Conservation (phyloP, 2,797 vertebrate species). For the Lepilemur ruficaudatus region DNA sequence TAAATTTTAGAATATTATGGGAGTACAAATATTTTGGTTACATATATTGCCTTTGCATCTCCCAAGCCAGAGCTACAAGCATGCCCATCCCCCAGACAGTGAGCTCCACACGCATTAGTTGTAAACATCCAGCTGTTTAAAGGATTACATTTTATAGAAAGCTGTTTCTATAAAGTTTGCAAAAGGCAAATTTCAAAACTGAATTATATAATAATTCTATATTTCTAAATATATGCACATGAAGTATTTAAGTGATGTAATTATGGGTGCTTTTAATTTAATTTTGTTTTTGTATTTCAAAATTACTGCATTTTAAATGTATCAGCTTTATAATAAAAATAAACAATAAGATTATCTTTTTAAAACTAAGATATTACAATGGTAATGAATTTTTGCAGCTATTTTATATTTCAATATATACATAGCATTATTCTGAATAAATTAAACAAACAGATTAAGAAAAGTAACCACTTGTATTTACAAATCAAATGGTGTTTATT, state of each 20-base stretch:
- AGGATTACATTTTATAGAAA: background rate
- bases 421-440: background rate
- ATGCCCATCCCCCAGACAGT: too few relatives aligned
- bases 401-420: background rate
- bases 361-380: background rate
- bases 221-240: background rate
- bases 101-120: too few relatives aligned
- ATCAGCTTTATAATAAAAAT: background rate
- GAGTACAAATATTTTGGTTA: too few relatives aligned
- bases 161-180: background rate
- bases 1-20: too few relatives aligned
- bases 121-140: background rate
- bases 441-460: background rate
- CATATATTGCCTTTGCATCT: too few relatives aligned
- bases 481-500: background rate
- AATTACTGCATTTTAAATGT: background rate
- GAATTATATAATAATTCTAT: background rate
- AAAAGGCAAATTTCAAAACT: slow-evolving; percentile 16
- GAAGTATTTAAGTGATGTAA: background rate
- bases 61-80: too few relatives aligned
- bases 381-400: background rate
- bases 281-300: background rate
- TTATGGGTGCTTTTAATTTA: background rate
- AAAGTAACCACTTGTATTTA: background rate
- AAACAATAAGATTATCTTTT: background rate